These are phyloP conservation scores for Dolomedes plantarius DNA, from an alignment of 2,888 invertebrate genomes.

Conservation along the genomic window DNA sequence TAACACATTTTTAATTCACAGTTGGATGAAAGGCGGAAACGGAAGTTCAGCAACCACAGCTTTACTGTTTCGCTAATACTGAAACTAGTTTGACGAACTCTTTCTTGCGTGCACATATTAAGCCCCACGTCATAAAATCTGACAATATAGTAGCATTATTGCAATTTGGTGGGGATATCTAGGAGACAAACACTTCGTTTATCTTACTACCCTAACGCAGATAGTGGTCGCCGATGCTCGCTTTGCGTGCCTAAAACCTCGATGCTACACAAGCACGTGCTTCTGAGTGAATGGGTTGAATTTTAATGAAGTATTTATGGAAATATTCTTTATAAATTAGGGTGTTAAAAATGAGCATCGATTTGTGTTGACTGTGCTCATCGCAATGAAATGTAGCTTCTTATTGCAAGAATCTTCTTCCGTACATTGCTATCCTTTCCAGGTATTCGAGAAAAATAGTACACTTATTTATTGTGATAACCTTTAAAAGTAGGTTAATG, in stretches of 20 bases:
- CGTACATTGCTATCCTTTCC: not conserved
- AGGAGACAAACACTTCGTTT: slow-evolving; percentile 20
- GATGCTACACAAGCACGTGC: slow-evolving; percentile 10
- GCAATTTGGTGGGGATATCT: not conserved
- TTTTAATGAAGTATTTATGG: slow-evolving; percentile 30
- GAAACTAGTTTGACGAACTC: slow-evolving; percentile 17
- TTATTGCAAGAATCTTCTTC: not conserved
- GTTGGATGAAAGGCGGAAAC: slow-evolving; percentile 7
- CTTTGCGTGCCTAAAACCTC: slow-evolving; percentile 19
- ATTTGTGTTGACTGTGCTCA: not conserved
- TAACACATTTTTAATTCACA: no score
- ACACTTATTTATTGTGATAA: not conserved
- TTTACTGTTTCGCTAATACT: not conserved
- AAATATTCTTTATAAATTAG: slow-evolving; percentile 33
- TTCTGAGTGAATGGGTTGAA: slow-evolving; percentile 18
- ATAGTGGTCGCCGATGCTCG: slow-evolving; percentile 15
- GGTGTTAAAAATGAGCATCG: slow-evolving; percentile 42
- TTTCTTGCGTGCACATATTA: slow-evolving; percentile 29
- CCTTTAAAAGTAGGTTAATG: not conserved
- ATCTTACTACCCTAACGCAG: slow-evolving; percentile 7
- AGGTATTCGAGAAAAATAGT: no score
- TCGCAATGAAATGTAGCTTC: no score
- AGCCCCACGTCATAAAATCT: slow-evolving; percentile 1
- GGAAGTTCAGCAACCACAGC: not conserved
- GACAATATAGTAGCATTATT: slow-evolving; percentile 12